phyloP scores from a whole-genome alignment of 2,113 vertebrate genomes.

The Ceratotherium simum region DNA sequence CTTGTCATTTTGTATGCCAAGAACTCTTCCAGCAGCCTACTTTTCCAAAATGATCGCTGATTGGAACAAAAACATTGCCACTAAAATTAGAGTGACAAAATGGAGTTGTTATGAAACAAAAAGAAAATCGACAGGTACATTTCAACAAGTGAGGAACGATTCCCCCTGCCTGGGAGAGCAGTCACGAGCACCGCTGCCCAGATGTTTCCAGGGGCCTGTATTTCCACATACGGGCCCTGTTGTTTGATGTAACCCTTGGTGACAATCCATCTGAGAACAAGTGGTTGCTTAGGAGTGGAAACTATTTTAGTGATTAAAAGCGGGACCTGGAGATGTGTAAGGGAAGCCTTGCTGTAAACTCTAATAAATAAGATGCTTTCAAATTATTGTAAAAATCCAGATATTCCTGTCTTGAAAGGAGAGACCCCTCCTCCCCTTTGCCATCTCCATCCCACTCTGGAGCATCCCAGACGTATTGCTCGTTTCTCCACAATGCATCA shows the following conservation, averaged over 20 bases:
- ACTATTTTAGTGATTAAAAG: not conserved
- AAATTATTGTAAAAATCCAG: not conserved
- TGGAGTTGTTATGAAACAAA: slow-evolving; percentile 67
- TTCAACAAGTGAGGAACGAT: not conserved
- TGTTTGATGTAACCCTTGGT: fast-evolving
- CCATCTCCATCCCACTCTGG: fast-evolving
- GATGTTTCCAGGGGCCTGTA: fast-evolving
- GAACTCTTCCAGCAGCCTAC: slow-evolving; percentile 61
- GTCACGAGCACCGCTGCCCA: fast-evolving
- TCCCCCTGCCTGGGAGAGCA: not conserved
- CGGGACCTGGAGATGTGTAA: not conserved
- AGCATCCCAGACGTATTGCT: fast-evolving
- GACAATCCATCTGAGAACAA: not conserved
- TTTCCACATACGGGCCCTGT: fast-evolving
- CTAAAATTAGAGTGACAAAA: slow-evolving; percentile 75
- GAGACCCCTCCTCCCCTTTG: not conserved
- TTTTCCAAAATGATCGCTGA: slow-evolving; percentile 63
- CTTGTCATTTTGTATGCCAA: slow-evolving; percentile 70
- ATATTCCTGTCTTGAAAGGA: not conserved
- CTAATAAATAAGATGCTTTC: not conserved
- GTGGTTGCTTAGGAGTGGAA: not conserved
- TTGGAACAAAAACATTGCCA: slow-evolving; percentile 70
- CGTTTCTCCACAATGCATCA: fast-evolving
- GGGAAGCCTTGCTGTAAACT: not conserved
- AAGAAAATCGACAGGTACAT: slow-evolving; percentile 47